A percentile compares a stretch with the other conserved stretches of the same genome.
phyloP scores from a whole-genome alignment of 2,888 invertebrate genomes.

The Nasonia oneida region DNA sequence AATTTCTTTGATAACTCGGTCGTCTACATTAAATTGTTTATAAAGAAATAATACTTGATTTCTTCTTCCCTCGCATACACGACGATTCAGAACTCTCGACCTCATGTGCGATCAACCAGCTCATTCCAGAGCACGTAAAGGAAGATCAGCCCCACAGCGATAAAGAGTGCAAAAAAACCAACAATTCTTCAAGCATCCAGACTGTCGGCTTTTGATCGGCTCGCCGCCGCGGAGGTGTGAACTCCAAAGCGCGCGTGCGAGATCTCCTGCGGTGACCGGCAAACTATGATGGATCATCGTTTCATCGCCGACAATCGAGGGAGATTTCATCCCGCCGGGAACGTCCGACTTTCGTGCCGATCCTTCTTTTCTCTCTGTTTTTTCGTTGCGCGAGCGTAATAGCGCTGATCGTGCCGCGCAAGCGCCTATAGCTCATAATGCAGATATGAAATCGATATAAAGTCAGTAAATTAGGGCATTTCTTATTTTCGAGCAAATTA shows the following conservation, averaged over 20 bases:
- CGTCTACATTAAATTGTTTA: too few species aligned
- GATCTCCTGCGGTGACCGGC: slow-evolving; percentile 42
- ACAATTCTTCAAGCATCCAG: background rate
- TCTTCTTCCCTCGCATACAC: too few species aligned
- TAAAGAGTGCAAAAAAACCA: background rate
- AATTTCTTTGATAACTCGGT: too few species aligned
- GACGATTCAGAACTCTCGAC: too few species aligned
- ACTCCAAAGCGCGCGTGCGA: background rate
- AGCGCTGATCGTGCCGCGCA: slow-evolving; percentile 18
- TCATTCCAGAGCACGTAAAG: background rate
- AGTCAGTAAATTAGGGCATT: background rate
- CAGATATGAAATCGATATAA: background rate
- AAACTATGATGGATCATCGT: slow-evolving; percentile 51
- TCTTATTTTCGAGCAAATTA: too few species aligned
- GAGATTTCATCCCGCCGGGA: background rate
- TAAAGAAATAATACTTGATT: too few species aligned
- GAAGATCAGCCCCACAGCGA: too few species aligned
- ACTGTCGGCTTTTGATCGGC: background rate
- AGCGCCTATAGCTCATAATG: background rate
- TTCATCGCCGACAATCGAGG: slow-evolving; percentile 36
- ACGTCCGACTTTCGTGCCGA: background rate
- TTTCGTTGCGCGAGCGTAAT: background rate
- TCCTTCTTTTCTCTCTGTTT: background rate
- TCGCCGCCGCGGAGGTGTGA: slow-evolving; percentile 20
- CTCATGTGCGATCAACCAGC: background rate